These are phyloP conservation scores for Cynopterus brachyotis DNA, from an alignment of 2,113 vertebrate genomes.

Conservation along the genomic window DNA sequence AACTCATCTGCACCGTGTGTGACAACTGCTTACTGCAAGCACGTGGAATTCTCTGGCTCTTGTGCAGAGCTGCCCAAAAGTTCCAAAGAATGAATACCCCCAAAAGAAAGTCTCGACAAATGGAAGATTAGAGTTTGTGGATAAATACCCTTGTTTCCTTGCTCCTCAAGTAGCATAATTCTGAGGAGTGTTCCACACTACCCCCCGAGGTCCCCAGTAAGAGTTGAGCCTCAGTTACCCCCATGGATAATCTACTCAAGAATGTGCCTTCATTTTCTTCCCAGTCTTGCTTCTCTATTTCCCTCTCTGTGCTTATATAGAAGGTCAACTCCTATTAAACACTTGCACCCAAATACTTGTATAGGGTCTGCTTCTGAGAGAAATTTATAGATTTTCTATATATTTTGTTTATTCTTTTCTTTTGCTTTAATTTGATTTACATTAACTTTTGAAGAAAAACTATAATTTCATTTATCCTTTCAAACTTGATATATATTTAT, in stretches of 20 bases:
- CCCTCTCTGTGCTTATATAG: background rate
- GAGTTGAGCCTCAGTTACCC: background rate
- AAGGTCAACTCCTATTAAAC: background rate
- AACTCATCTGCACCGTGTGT: no score
- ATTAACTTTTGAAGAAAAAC: constrained; percentile 17
- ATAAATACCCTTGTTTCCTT: background rate
- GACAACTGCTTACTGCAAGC: background rate
- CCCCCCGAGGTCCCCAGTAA: background rate
- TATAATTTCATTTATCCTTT: background rate
- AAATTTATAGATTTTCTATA: background rate
- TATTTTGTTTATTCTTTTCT: background rate
- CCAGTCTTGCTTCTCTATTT: background rate
- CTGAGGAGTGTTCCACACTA: background rate
- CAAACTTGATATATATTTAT: background rate
- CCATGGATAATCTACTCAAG: fast-evolving
- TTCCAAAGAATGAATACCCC: background rate
- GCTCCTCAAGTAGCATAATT: background rate
- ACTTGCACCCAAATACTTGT: background rate
- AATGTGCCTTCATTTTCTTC: background rate
- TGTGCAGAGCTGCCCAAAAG: background rate
- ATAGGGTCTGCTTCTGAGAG: background rate
- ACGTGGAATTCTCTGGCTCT: background rate
- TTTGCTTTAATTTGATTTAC: background rate
- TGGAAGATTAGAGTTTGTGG: background rate
- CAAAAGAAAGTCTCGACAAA: background rate